Evolutionary conservation across 1,140 invertebrate genomes (phyloP), one percentile per base, ranked within the genome.

Genomic region (Dreissena rostriformis): DNA sequence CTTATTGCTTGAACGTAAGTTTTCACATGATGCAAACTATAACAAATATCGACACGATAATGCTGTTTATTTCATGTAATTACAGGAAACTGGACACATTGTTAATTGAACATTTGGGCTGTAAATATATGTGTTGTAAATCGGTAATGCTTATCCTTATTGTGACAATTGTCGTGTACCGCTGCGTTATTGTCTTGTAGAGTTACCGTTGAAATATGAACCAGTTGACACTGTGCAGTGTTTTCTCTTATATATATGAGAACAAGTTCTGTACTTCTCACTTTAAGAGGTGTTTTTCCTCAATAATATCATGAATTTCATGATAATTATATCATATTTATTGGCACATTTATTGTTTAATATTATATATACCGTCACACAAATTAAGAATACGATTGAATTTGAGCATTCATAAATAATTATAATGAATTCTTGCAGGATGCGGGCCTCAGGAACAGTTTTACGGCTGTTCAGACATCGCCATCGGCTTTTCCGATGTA

Each of bases 361-460:
- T n/a, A n/a, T n/a, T n/a, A n/a, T 63, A 63, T 26, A 26, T 26
- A 63, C 24, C 2, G 19, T 7, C 61, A 63, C 19, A 63, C 24
- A 63, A 78, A 74, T 53, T 53, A 72, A 26, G 65, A 73, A 24
- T 66, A 73, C 51, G 74, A 78, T 73, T 68, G 61, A 39, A 2
- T 39, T 39, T 39, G 39, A 63, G 82, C 67, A 26, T 84, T 75
- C 74, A 70, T 72, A 53, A 63, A 26, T 63, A 26, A n/a, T 26
- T 63, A 2, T 26, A 5, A 0, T 49, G 0, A n/a, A 26, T 26
- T 29, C 8, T 24, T 74, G 22, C 86, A 29, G 89, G 87, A 14
- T 86, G 82, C 22, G 88, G 86, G 28, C 84, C 82, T 15, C 89
- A 90, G 66, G 88, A 89, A 82, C 86, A 89, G 70, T 90, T 89